These are phyloP conservation scores for Corythucha ciliata DNA, from an alignment of 2,888 invertebrate species.

Conservation along the genomic window DNA sequence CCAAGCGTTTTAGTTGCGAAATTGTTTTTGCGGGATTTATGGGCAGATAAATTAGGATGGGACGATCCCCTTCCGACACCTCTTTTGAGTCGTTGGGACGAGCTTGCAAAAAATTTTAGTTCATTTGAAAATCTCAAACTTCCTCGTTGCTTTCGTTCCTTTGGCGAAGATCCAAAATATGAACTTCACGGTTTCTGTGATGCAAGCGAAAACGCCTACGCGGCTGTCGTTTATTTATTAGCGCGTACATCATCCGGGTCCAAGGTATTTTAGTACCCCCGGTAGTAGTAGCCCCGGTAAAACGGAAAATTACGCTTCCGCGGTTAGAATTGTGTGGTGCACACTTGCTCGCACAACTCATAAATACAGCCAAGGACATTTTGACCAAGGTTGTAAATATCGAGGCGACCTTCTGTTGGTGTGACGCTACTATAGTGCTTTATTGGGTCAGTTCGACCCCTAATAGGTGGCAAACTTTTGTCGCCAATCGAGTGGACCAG, in stretches of 20 bases:
- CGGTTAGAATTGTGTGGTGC: not conserved
- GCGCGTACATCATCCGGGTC: not conserved
- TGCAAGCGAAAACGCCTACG: not conserved
- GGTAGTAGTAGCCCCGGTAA: not conserved
- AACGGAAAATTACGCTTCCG: not conserved
- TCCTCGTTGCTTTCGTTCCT: too few species aligned
- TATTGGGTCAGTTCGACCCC: not conserved
- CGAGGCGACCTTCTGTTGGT: not conserved
- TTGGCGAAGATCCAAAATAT: too few species aligned
- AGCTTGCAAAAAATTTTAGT: too few species aligned
- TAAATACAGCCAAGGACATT: not conserved
- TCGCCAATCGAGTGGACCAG: not conserved
- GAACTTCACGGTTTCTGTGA: not conserved
- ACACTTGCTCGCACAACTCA: not conserved
- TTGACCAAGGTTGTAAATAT: not conserved
- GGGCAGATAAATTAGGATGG: not conserved
- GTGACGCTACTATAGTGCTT: not conserved
- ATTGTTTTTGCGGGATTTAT: not conserved
- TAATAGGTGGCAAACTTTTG: not conserved
- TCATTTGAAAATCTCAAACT: too few species aligned
- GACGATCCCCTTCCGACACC: not conserved
- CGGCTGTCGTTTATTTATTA: not conserved
- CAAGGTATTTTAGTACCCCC: not conserved
- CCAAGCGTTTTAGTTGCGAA: not conserved
- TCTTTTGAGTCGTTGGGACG: not conserved